These are phyloP conservation scores for Maniola hyperantus DNA, from an alignment of 2,888 invertebrate species.

Conservation along the genomic window DNA sequence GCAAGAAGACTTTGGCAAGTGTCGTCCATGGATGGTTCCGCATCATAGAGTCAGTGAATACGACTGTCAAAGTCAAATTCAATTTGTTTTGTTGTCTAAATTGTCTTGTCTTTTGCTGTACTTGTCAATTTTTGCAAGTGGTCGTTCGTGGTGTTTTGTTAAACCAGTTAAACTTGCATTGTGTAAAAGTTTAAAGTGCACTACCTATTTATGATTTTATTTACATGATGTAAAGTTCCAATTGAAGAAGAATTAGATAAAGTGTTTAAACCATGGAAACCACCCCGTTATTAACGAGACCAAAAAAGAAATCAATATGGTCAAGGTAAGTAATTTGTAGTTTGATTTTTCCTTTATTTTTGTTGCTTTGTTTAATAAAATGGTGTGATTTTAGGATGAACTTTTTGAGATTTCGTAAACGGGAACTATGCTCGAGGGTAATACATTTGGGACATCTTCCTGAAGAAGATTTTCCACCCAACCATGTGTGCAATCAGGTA, in stretches of 20 bases:
- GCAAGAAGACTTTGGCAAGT: too few species aligned
- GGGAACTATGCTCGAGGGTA: slow-evolving; percentile 89
- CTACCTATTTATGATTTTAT: background rate
- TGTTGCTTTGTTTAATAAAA: slow-evolving; percentile 39
- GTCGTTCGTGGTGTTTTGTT: too few species aligned
- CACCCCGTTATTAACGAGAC: slow-evolving; percentile 68
- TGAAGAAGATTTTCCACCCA: slow-evolving; percentile 94
- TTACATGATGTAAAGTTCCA: slow-evolving; percentile 20
- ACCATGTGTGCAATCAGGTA: slow-evolving; percentile 96
- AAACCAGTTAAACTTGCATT: slow-evolving; percentile 3
- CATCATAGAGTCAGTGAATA: too few species aligned
- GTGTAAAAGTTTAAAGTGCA: slow-evolving; percentile 3
- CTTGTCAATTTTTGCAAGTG: too few species aligned
- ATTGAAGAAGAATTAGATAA: background rate
- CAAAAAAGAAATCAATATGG: slow-evolving; percentile 72
- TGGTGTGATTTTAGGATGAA: slow-evolving; percentile 85
- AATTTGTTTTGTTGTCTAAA: too few species aligned
- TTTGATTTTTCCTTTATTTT: slow-evolving; percentile 39
- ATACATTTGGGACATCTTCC: slow-evolving; percentile 90
- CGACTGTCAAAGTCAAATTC: too few species aligned
- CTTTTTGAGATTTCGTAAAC: slow-evolving; percentile 88
- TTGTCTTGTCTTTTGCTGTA: too few species aligned
- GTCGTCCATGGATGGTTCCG: too few species aligned
- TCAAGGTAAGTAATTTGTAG: slow-evolving; percentile 64
- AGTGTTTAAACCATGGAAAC: slow-evolving; percentile 61